Base-by-base conservation (phyloP, 2,888 invertebrate genomes). In the Temnothorax ravouxi region DNA sequence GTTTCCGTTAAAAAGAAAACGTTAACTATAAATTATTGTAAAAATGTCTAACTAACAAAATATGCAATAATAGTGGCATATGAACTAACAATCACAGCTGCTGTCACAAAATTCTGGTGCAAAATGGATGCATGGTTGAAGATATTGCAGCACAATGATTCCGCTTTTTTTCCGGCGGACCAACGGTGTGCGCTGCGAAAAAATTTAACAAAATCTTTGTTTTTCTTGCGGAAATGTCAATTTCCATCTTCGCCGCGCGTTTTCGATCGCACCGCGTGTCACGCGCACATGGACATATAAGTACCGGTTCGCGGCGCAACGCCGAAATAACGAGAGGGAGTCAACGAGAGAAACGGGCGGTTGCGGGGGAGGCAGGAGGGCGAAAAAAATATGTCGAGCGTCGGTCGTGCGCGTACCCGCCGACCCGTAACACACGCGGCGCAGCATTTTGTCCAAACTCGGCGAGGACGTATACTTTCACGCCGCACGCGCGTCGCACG, bases 281-380 rank as follows among this genome's bases (percentile, higher is more conserved):
- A 82, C 82, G 84, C 82, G 84, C 67, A 71, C 90, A 85, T 91
- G 91, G 87, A 91, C 91, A 90, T 92, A 91, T 92, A 92, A 91
- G 91, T 91, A 90, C 91, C 88, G 88, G 87, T 87, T 71, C 84
- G 72, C 59, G 72, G 74, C 72, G 79, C 52, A 54, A 0, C 34
- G 34, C 81, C 80, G 84, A 84, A 83, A 84, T 87, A 76, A 82
- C 62, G 71, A 83, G 81, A 72, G 83, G 80, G 56, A 76, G 66
- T 74, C 62, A 85, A 77, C 72, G 86, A 25, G 82, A 79, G 69
- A 76, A 71, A 85, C 54, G 67, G 47, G 54, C 29, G 29, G 44
- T 50, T 50, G 69, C 59, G 47, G 34, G 44, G 59, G 18, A 52
- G 15, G 18, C n/a, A n/a, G 38, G 38, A 61, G 59, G 18, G 44